A percentile compares a stretch with the other conserved stretches of the same genome.
phyloP scores from a whole-genome alignment of 1,140 invertebrate species.

The Brachionus paranguensis region DNA sequence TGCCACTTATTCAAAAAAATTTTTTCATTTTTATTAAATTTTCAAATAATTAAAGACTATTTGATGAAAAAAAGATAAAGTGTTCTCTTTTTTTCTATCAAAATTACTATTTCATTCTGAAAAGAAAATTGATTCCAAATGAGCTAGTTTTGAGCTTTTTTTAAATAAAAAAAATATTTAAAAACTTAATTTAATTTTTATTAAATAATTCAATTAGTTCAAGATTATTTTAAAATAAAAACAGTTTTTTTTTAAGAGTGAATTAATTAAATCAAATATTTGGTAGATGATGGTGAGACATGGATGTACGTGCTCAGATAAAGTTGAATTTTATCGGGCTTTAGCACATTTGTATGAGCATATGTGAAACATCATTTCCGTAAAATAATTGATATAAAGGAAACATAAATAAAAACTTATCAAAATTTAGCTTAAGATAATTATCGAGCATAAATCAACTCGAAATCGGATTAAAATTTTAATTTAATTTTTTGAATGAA shows the following conservation, averaged over 20 bases:
- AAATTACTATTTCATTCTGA: not conserved
- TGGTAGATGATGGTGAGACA: not conserved
- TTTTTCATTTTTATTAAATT: too few relatives aligned
- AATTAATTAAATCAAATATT: not conserved
- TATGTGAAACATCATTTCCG: not conserved
- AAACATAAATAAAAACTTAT: not conserved
- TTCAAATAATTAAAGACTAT: too few relatives aligned
- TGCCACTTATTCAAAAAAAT: too few relatives aligned
- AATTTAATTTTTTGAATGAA: constrained; percentile 1
- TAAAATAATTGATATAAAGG: not conserved
- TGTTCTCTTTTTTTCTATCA: not conserved
- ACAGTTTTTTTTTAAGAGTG: too few relatives aligned
- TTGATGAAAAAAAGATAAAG: too few relatives aligned
- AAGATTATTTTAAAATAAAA: too few relatives aligned
- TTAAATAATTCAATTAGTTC: too few relatives aligned
- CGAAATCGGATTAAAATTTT: constrained; percentile 9
- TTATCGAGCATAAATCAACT: constrained; percentile 25
- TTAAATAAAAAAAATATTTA: too few relatives aligned
- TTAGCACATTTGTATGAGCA: not conserved
- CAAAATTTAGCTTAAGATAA: not conserved
- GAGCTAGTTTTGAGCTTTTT: not conserved
- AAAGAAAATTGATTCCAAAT: not conserved
- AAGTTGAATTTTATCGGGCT: not conserved
- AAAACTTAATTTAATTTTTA: too few relatives aligned
- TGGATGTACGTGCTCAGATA: not conserved